phyloP scores from a whole-genome alignment of 2,888 invertebrate species.

The Chydorus sphaericus region DNA sequence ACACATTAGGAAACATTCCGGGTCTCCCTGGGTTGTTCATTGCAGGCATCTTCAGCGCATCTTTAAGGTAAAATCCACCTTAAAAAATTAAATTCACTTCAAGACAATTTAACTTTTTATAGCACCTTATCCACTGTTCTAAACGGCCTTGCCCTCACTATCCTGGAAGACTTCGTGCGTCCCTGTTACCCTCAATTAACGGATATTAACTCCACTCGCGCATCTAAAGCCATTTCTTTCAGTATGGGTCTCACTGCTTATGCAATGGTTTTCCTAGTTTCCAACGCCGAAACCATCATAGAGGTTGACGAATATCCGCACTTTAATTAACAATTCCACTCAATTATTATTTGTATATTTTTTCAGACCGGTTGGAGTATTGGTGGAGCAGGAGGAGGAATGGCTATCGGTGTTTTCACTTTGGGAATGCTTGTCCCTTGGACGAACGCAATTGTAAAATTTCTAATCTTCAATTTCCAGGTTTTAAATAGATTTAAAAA shows the following conservation, averaged over 20 bases:
- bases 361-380: slow-evolving; percentile 40
- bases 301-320: too few species aligned
- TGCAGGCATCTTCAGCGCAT: too few species aligned
- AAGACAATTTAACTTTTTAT: background rate
- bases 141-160: background rate
- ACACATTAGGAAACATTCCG: too few species aligned
- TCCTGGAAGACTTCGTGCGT: slow-evolving; percentile 69
- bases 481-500: too few species aligned
- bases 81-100: too few species aligned
- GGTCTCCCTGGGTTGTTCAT: too few species aligned
- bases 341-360: too few species aligned
- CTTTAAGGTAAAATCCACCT: too few species aligned
- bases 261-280: slow-evolving; percentile 67
- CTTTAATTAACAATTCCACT: too few species aligned
- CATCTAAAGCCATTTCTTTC: slow-evolving; percentile 53
- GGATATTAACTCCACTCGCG: slow-evolving; percentile 27
- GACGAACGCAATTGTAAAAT: too few species aligned
- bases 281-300: slow-evolving; percentile 70
- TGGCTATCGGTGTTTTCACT: slow-evolving; percentile 70
- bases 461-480: too few species aligned
- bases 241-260: slow-evolving; percentile 61
- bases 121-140: background rate
- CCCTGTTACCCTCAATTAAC: slow-evolving; percentile 33
- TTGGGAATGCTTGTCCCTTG: slow-evolving; percentile 79
- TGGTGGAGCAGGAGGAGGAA: slow-evolving; percentile 78